Conservation (phyloP, 2,888 invertebrate genomes). For the Andricus curvator region DNA sequence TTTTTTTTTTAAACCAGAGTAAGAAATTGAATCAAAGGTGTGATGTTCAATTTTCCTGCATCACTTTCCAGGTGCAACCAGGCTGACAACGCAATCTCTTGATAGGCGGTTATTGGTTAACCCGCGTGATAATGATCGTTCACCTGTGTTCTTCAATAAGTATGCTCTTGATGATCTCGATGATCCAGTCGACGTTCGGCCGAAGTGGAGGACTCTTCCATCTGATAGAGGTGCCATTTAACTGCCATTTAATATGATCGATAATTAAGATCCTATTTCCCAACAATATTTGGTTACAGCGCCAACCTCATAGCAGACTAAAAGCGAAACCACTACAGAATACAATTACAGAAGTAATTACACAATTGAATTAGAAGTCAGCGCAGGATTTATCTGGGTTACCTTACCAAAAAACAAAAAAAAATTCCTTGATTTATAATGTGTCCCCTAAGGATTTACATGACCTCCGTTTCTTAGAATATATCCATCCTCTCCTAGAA, state of each 20-base stretch:
- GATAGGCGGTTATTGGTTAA: constrained; percentile 73
- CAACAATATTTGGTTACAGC: not conserved
- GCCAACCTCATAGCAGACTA: not conserved
- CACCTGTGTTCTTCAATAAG: constrained; percentile 85
- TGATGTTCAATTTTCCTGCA: not conserved
- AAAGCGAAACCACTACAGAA: not conserved
- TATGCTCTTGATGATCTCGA: constrained; percentile 82
- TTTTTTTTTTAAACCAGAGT: too few relatives aligned
- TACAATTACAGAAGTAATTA: not conserved
- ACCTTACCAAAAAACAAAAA: too few relatives aligned
- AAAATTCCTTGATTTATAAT: too few relatives aligned
- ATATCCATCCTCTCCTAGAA: too few relatives aligned
- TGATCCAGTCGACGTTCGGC: constrained; percentile 56
- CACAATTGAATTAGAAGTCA: not conserved
- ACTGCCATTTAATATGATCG: constrained; percentile 3
- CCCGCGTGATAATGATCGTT: constrained; percentile 77
- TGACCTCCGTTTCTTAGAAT: too few relatives aligned
- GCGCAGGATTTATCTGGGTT: too few relatives aligned
- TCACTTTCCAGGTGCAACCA: constrained; percentile 68
- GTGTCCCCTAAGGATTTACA: too few relatives aligned
- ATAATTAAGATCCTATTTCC: not conserved
- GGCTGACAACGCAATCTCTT: constrained; percentile 73
- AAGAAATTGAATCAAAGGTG: constrained; percentile 40
- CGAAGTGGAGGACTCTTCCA: constrained; percentile 55
- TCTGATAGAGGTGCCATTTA: constrained; percentile 44